These are phyloP conservation scores for Calliphora vicina DNA, from an alignment of 1,140 invertebrate genomes.

Conservation along the genomic window DNA sequence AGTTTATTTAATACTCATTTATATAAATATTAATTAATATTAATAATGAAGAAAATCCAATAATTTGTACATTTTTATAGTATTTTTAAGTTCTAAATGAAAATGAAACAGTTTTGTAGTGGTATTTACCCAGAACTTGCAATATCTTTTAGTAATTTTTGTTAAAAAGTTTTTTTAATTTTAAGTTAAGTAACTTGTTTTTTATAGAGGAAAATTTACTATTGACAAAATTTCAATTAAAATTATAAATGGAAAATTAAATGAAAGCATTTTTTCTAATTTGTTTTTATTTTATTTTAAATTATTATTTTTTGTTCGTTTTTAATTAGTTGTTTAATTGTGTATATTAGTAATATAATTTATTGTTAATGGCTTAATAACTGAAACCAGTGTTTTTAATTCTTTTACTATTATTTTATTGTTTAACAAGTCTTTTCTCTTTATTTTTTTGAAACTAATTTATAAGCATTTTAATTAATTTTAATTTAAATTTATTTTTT, in stretches of 20 bases:
- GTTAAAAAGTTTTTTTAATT: too few species aligned
- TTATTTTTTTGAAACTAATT: neutral
- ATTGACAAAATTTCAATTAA: neutral
- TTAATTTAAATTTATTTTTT: neutral
- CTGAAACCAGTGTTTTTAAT: neutral
- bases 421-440: neutral
- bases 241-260: too few species aligned
- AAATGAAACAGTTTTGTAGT: too few species aligned
- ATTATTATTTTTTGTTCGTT: neutral
- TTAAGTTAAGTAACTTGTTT: neutral
- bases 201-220: neutral
- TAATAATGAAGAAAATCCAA: too few species aligned
- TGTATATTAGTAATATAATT: neutral
- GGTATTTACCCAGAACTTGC: too few species aligned
- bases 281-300: neutral
- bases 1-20: too few species aligned
- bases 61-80: too few species aligned
- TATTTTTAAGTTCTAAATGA: too few species aligned
- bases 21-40: too few species aligned
- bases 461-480: neutral
- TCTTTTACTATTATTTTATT: neutral
- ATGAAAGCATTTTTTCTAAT: too few species aligned
- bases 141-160: too few species aligned
- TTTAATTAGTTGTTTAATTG: constrained; percentile 18
- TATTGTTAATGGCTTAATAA: constrained; percentile 1